A percentile compares a stretch with the other conserved stretches of the same genome.
phyloP scores from a whole-genome alignment of 2,113 vertebrate genomes.

The Cnemophilus loriae region DNA sequence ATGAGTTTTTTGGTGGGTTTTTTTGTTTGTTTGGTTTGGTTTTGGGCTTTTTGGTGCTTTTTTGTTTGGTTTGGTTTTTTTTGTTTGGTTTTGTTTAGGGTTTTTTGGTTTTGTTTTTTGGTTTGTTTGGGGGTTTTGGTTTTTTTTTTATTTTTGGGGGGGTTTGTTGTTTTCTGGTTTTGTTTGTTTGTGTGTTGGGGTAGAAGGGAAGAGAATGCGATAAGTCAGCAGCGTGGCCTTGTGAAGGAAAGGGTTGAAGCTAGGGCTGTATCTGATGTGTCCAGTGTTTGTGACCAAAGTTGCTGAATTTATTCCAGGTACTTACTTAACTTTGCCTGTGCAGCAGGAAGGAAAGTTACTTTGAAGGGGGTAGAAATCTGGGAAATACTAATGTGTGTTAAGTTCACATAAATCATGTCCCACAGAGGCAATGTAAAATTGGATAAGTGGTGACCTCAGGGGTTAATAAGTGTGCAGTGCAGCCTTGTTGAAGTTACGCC shows the following conservation, averaged over 20 bases:
- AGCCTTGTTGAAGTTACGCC: not conserved
- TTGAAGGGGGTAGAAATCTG: not conserved
- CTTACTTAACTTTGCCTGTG: not conserved
- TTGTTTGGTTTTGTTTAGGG: not conserved
- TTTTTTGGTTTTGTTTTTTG: not conserved
- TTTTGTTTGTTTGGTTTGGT: not conserved
- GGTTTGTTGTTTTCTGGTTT: not conserved
- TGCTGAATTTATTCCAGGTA: not conserved
- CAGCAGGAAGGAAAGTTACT: not conserved
- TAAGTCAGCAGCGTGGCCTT: not conserved
- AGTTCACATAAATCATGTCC: not conserved
- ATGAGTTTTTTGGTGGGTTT: fast-evolving
- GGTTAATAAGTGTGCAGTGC: not conserved
- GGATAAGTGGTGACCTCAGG: not conserved
- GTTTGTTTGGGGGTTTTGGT: not conserved
- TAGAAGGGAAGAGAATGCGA: not conserved
- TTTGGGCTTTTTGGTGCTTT: not conserved
- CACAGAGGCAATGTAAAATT: not conserved
- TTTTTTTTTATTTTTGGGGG: not conserved
- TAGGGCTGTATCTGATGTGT: not conserved
- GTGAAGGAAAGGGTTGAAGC: not conserved
- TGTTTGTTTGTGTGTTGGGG: not conserved
- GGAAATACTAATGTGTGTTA: not conserved
- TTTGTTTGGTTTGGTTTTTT: not conserved
- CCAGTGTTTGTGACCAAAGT: not conserved